Evolutionary conservation across 2,113 vertebrate species (phyloP).

Genomic region (Glaucomys volans): DNA sequence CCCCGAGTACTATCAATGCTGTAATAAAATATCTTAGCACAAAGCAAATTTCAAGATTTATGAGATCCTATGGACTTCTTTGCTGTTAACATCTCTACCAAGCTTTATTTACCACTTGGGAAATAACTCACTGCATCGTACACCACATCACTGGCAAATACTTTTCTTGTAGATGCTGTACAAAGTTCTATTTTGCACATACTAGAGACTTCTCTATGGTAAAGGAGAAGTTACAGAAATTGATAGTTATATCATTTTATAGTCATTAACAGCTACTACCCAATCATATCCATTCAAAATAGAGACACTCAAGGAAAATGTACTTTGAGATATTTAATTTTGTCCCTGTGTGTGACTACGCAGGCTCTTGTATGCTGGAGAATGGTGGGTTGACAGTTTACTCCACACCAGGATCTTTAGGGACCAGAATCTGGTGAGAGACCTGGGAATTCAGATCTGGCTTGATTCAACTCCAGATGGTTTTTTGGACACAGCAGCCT

Average conservation of each 20-base stretch:
- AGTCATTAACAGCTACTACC: not conserved
- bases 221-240: not conserved
- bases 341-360: not conserved
- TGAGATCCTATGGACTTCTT: conserved; percentile 19
- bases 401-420: no score
- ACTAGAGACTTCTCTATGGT: not conserved
- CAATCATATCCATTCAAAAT: not conserved
- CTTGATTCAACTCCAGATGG: not conserved
- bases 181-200: not conserved
- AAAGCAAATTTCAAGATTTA: conserved; percentile 73
- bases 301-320: not conserved
- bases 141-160: conserved; percentile 7
- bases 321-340: not conserved
- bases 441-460: no score
- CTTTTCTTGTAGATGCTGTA: fast-evolving
- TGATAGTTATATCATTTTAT: not conserved
- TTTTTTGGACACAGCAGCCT: not conserved
- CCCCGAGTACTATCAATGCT: conserved; percentile 56
- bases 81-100: not conserved
- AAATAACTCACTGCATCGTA: conserved; percentile 57
- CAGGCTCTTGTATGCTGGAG: not conserved
- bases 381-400: not conserved
- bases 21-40: conserved; percentile 47
- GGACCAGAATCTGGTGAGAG: not conserved
- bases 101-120: conserved; percentile 66